phyloP scores from a whole-genome alignment of 2,797 vertebrate genomes.

The Sitta carolinensis region DNA sequence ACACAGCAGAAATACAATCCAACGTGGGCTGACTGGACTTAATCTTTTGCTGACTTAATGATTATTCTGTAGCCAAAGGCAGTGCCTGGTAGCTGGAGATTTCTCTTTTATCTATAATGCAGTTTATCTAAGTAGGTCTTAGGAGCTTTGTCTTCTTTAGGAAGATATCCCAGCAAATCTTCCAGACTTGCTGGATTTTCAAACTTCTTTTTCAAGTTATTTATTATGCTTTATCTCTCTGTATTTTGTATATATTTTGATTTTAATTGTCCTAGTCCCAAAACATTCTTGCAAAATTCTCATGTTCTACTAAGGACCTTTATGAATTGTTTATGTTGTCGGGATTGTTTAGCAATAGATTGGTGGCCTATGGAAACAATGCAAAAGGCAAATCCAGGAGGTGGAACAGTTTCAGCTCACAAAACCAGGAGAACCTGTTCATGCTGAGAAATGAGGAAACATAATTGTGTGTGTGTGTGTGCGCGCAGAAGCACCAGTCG shows the following conservation, averaged over 20 bases:
- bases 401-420: not conserved
- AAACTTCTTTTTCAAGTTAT: not conserved
- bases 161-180: not conserved
- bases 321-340: not conserved
- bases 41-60: not conserved
- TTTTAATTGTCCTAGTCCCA: not conserved
- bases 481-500: not conserved
- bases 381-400: not conserved
- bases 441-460: not conserved
- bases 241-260: not conserved
- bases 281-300: not conserved
- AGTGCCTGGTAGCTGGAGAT: not conserved
- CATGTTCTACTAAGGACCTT: not conserved
- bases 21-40: not conserved
- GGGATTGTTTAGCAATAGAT: not conserved
- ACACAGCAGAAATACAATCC: not conserved
- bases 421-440: conserved; percentile 2
- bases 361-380: not conserved
- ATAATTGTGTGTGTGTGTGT: not conserved
- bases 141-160: not conserved
- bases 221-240: not conserved
- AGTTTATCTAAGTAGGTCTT: not conserved
- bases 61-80: not conserved
- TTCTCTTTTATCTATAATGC: not conserved
- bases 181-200: not conserved